These are phyloP conservation scores for Gnathonemus longibarbis DNA, from an alignment of 2,113 vertebrate genomes.

Conservation along the genomic window DNA sequence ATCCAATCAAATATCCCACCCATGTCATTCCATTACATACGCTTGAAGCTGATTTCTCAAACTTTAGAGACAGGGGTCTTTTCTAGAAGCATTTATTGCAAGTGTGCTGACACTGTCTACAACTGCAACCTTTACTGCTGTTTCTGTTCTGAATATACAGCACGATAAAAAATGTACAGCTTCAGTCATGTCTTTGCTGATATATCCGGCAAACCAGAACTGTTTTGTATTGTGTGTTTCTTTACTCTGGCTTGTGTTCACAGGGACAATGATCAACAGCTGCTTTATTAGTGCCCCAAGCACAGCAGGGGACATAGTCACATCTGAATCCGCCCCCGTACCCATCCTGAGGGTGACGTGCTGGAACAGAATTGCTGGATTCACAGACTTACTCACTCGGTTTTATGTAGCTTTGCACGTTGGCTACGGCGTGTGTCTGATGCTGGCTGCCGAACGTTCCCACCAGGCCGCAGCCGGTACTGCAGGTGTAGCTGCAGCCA, in stretches of 20 bases:
- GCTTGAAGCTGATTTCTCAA: background rate
- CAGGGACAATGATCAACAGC: slow-evolving; percentile 1
- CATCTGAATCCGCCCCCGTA: background rate
- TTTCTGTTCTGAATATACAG: background rate
- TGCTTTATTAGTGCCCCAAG: background rate
- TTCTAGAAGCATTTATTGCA: background rate
- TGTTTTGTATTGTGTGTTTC: background rate
- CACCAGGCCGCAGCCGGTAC: background rate
- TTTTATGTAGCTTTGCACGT: background rate
- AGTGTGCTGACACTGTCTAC: background rate
- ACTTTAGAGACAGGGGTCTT: background rate
- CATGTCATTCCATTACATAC: background rate
- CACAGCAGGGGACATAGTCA: background rate
- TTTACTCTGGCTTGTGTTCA: background rate
- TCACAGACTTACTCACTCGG: background rate
- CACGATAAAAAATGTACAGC: background rate
- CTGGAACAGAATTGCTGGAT: background rate
- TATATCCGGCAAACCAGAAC: background rate
- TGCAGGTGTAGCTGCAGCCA: background rate
- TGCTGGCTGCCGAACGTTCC: background rate
- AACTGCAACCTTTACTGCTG: background rate
- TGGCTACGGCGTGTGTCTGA: background rate
- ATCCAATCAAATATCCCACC: background rate
- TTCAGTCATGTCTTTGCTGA: background rate
- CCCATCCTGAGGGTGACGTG: background rate